Percentiles rank a stretch among this genome's conserved stretches.
These are phyloP conservation scores for Turritopsis rubra DNA, from an alignment of 30 jellyfish, hydroid and myxozoan genomes.

Conservation along the genomic window DNA sequence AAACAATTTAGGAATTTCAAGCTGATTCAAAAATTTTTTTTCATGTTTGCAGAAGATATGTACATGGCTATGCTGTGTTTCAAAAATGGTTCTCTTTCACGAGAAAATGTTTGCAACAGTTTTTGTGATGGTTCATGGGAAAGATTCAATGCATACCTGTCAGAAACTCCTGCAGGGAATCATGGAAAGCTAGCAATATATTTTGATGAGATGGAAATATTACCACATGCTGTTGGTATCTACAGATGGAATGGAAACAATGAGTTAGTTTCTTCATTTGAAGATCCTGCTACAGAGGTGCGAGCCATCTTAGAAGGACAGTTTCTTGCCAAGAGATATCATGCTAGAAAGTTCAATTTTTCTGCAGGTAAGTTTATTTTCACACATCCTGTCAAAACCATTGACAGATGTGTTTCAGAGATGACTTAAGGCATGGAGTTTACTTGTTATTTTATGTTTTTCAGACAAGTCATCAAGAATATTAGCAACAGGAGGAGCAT, in stretches of 20 bases:
- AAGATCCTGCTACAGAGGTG: constrained; percentile 36
- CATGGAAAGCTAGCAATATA: constrained; percentile 63
- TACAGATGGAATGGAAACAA: constrained; percentile 48
- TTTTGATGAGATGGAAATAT: constrained; percentile 68
- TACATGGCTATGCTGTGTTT: constrained; percentile 86
- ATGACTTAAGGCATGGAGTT: no score
- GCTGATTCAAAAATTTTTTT: no score
- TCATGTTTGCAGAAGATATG: constrained; percentile 23
- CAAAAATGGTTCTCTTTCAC: constrained; percentile 82
- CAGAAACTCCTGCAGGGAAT: constrained; percentile 64
- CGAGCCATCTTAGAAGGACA: constrained; percentile 91
- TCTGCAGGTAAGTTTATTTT: constrained; percentile 28
- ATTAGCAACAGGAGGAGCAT: constrained; percentile 96
- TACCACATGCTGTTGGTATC: constrained; percentile 63
- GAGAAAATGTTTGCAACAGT: constrained; percentile 48
- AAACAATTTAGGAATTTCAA: no score
- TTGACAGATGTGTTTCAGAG: no score
- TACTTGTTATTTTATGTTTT: not conserved
- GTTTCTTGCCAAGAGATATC: constrained; percentile 59
- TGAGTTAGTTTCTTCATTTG: constrained; percentile 31
- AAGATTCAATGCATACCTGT: constrained; percentile 41
- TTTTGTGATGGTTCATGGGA: constrained; percentile 45
- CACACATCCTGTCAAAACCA: not conserved
- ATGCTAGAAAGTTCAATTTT: constrained; percentile 62
- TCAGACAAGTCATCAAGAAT: constrained; percentile 42